Conservation (phyloP, 2,888 invertebrate genomes). For the Ichneumoninae sp. region DNA sequence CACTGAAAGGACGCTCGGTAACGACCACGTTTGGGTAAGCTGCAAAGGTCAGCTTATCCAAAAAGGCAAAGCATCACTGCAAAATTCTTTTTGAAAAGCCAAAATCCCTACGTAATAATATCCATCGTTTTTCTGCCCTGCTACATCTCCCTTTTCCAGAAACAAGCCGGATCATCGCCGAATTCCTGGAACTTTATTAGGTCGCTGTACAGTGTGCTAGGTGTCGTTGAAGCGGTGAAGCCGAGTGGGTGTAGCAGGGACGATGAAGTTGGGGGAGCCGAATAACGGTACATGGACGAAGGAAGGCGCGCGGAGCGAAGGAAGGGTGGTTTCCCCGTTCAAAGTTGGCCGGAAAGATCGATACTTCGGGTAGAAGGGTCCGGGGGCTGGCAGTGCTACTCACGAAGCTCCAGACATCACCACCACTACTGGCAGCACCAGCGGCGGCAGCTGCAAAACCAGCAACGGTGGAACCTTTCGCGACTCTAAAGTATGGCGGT, state of each 20-base stretch:
- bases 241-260: constrained; percentile 9
- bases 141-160: background rate
- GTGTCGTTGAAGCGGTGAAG: constrained; percentile 2
- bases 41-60: background rate
- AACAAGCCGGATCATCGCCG: background rate
- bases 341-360: constrained; percentile 55
- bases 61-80: background rate
- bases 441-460: background rate
- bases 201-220: background rate
- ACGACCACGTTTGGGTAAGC: background rate
- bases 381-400: constrained; percentile 51
- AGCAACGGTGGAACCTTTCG: background rate
- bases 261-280: constrained; percentile 17
- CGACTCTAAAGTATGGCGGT: constrained; percentile 14
- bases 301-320: background rate
- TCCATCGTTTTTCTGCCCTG: background rate
- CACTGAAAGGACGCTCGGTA: background rate
- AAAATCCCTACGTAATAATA: background rate
- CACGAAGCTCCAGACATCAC: constrained; percentile 22
- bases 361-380: constrained; percentile 50
- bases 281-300: constrained; percentile 13
- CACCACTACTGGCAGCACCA: constrained; percentile 12
- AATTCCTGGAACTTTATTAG: background rate
- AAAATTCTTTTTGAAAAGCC: background rate
- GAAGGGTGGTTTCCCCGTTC: constrained; percentile 31